Evolutionary conservation across 35 echinoderm and acorn worm genomes (phyloP).

Genomic region (Holothuria glaberrima): DNA sequence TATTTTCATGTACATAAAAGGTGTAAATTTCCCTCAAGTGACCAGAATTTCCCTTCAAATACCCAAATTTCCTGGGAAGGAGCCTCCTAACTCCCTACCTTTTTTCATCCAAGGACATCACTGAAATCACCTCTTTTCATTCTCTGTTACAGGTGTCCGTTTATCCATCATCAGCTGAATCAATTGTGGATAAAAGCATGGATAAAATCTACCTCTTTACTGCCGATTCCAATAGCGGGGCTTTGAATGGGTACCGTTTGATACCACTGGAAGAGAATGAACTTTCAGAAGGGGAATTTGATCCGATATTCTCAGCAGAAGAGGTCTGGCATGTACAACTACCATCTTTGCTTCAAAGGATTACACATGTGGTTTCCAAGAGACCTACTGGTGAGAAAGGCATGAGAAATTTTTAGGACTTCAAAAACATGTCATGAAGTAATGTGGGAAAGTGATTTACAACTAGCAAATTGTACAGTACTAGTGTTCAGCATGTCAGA

Average conservation of each 20-base stretch:
- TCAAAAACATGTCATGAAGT: too few species aligned
- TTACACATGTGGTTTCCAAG: slow-evolving; percentile 78
- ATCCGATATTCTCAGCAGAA: slow-evolving; percentile 26
- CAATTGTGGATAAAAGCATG: slow-evolving; percentile 48
- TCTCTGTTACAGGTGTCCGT: slow-evolving; percentile 71
- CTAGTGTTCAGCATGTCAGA: too few species aligned
- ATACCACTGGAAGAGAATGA: not conserved
- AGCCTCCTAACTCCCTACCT: too few species aligned
- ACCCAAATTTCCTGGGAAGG: too few species aligned
- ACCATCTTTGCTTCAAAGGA: slow-evolving; percentile 68
- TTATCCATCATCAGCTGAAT: slow-evolving; percentile 50
- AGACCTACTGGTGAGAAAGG: slow-evolving; percentile 68
- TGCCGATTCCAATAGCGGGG: slow-evolving; percentile 50
- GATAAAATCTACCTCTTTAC: slow-evolving; percentile 81
- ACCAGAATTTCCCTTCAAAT: too few species aligned
- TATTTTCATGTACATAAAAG: too few species aligned
- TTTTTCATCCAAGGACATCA: too few species aligned
- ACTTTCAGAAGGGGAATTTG: not conserved
- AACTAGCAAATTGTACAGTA: too few species aligned
- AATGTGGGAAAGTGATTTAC: not conserved
- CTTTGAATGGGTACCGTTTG: slow-evolving; percentile 67
- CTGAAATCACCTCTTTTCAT: too few species aligned
- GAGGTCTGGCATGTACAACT: slow-evolving; percentile 87
- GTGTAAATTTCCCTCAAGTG: too few species aligned
- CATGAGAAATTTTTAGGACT: not conserved